Evolutionary conservation across 2,113 vertebrate genomes (phyloP).

Genomic region (Erinaceus europaeus): DNA sequence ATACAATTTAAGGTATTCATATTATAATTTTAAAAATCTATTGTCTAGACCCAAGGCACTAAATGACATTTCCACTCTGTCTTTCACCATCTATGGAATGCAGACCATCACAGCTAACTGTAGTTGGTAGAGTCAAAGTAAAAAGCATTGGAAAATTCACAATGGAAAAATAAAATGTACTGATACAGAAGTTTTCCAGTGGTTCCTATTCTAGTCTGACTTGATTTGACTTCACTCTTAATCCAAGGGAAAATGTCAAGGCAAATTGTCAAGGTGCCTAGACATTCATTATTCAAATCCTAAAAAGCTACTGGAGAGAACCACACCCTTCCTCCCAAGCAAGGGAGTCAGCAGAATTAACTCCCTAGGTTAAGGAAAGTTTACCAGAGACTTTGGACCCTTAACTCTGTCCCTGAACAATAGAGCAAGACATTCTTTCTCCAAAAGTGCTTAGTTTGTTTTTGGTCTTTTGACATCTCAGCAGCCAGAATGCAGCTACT

Average conservation of each 20-base stretch:
- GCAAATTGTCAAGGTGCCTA: not conserved
- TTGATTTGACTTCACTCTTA: not conserved
- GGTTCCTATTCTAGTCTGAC: not conserved
- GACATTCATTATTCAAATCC: not conserved
- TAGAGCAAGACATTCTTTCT: not conserved
- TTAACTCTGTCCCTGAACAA: not conserved
- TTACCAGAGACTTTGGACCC: fast-evolving
- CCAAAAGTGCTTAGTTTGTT: not conserved
- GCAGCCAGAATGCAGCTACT: not conserved
- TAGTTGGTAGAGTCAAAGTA: not conserved
- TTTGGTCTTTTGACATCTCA: not conserved
- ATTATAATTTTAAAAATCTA: not conserved
- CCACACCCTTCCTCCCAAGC: no score
- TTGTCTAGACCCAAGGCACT: not conserved
- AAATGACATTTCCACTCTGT: not conserved
- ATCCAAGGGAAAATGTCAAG: not conserved
- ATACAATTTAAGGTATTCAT: not conserved
- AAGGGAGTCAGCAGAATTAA: fast-evolving
- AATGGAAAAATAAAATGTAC: not conserved
- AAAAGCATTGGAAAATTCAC: not conserved
- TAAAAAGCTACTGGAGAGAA: not conserved
- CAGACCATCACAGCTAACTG: not conserved
- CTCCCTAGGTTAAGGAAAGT: fast-evolving
- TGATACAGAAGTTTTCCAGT: not conserved
- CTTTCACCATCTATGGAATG: not conserved